Percentiles rank a stretch among this genome's conserved stretches.
phyloP scores from a whole-genome alignment of 2,888 invertebrate species.

The Lithodes maja region DNA sequence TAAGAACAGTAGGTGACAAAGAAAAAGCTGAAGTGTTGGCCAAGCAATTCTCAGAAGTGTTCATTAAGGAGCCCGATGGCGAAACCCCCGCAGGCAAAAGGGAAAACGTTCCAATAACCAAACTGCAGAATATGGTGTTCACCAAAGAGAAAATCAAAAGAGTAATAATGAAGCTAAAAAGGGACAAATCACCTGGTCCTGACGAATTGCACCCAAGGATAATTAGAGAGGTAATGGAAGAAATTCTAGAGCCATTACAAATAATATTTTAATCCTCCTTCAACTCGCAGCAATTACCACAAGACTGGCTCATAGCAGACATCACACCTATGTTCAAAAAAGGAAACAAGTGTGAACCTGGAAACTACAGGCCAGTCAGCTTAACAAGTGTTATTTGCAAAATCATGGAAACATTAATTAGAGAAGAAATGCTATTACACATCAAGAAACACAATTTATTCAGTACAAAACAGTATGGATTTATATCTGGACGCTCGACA shows the following conservation, averaged over 20 bases:
- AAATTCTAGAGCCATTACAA: conserved; percentile 29
- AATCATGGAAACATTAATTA: background rate
- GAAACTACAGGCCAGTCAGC: background rate
- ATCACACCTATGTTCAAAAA: background rate
- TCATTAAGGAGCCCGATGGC: conserved; percentile 10
- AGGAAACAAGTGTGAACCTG: background rate
- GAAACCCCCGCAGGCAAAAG: background rate
- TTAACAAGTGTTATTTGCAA: background rate
- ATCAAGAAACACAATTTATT: too few species aligned
- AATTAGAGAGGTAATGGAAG: conserved; percentile 20
- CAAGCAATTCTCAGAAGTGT: conserved; percentile 15
- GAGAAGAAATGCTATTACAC: background rate
- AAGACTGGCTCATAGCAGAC: conserved; percentile 16
- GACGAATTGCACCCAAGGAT: conserved; percentile 15
- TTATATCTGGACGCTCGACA: too few species aligned
- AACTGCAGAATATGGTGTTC: background rate
- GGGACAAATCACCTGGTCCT: conserved; percentile 31
- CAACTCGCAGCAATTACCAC: background rate
- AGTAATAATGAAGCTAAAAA: background rate
- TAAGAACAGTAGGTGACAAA: background rate
- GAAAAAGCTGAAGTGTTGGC: conserved; percentile 11
- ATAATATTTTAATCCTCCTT: conserved; percentile 2
- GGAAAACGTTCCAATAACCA: background rate
- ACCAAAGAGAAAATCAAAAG: conserved; percentile 12
- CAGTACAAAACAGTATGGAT: too few species aligned